Evolutionary conservation across 2,797 vertebrate genomes (phyloP), one percentile per base, ranked within the genome.

Genomic region (Eremophila alpestris): DNA sequence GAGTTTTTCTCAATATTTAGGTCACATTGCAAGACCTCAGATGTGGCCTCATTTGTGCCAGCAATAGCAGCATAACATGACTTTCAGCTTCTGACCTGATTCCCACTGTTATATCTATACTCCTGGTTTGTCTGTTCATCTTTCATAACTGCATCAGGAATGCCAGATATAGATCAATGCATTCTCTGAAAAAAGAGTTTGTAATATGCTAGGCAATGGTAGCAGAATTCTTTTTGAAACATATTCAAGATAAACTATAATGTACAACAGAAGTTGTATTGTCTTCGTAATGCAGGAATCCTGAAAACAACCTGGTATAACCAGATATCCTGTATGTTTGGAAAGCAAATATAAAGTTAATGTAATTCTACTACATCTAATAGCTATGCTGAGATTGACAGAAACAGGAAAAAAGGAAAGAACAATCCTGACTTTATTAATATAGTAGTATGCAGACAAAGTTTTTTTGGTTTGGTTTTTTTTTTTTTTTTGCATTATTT

Each of bases 1-100:
- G 80, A 82, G 41, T 77, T 89, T 89, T 75, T 49, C 54, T 87
- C 89, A 62, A 51, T 91, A 90, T 94, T 92, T 94, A 89, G 90
- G 92, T 95, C 96, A 93, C 81, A 84, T 87, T 7, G 7, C 54
- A 90, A 36, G 75, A 48, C 49, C 52, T 96, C 67, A 90, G 45
- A 90, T 90, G 84, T 92, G 71, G 81, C 84, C 71, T 74, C 1
- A 1, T 82, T 82, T 90, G 60, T 77, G 49, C 76, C 83, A 70
- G 56, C 0, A 0, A 10, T 24, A 64, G 54, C 41, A 70, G 21
- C 26, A 4, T 63, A 87, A 13, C 14, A 1, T 29, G 15, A 16
- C 60, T 84, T 74, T 52, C 30, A 51, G 68, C 58, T 80, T 80
- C 74, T 93, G 83, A 69, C 48, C 62, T 27, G 56, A 58, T 23